These are phyloP conservation scores for Campylomormyrus numenius DNA, from an alignment of 2,113 vertebrate species.

Conservation along the genomic window DNA sequence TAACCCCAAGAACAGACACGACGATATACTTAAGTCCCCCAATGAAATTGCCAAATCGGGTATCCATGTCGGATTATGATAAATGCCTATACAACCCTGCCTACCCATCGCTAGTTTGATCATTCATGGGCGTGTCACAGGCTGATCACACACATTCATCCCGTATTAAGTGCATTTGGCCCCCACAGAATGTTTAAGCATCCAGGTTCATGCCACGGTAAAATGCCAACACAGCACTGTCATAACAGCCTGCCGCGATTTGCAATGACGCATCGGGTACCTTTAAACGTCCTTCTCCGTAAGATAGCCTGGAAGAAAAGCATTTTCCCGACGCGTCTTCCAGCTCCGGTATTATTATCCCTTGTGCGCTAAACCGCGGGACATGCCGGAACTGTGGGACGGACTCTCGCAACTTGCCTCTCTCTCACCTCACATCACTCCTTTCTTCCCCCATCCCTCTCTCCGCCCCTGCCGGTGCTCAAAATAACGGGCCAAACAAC, in stretches of 20 bases:
- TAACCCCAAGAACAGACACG: neutral
- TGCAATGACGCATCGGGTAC: constrained; percentile 36
- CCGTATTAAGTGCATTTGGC: neutral
- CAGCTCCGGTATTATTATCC: constrained; percentile 28
- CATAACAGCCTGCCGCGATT: neutral
- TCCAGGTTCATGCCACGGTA: neutral
- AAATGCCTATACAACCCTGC: neutral
- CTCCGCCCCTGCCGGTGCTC: constrained; percentile 1
- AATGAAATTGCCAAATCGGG: neutral
- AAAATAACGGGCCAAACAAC: neutral
- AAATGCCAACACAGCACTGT: neutral
- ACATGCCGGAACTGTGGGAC: constrained; percentile 22
- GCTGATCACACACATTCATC: neutral
- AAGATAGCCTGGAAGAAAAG: constrained; percentile 66
- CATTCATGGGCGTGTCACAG: neutral
- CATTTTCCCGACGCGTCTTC: constrained; percentile 46
- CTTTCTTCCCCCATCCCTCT: neutral
- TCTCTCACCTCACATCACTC: constrained; percentile 10
- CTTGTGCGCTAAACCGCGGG: constrained; percentile 9
- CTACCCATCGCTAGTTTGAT: neutral
- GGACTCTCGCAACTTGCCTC: neutral
- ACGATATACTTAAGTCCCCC: neutral
- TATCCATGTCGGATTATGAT: neutral
- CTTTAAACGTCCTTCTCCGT: constrained; percentile 61
- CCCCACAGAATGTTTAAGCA: neutral